Percentiles rank a stretch among this genome's conserved stretches.
These are phyloP conservation scores for Mythimna vitellina DNA, from an alignment of 2,888 invertebrate genomes.

Conservation along the genomic window DNA sequence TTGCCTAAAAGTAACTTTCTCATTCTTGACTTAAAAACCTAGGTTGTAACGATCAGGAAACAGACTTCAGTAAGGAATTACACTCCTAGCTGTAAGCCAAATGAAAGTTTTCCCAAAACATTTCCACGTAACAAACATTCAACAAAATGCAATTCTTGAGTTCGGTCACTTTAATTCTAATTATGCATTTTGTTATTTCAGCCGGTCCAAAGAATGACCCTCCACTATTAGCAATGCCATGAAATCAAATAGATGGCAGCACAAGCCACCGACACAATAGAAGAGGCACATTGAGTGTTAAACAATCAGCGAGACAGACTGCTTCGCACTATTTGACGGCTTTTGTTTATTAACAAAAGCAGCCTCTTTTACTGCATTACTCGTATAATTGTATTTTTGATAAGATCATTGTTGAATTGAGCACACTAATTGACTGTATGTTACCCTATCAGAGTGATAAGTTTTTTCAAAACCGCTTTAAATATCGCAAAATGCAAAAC, in stretches of 20 bases:
- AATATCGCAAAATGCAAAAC: too few relatives aligned
- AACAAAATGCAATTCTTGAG: too few relatives aligned
- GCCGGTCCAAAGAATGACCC: not conserved
- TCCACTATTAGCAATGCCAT: conserved; percentile 8
- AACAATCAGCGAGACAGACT: conserved; percentile 34
- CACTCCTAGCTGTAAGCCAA: too few relatives aligned
- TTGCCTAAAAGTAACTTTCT: too few relatives aligned
- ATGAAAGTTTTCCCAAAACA: too few relatives aligned
- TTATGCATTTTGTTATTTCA: not conserved
- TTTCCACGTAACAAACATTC: too few relatives aligned
- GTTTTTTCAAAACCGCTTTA: not conserved
- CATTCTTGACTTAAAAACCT: too few relatives aligned
- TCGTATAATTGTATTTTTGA: conserved; percentile 8
- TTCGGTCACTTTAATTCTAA: too few relatives aligned
- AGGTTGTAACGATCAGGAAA: too few relatives aligned
- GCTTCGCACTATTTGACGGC: conserved; percentile 40
- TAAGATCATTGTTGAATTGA: conserved; percentile 2
- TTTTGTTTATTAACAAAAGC: conserved; percentile 38
- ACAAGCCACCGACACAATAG: conserved; percentile 29
- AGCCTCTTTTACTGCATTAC: not conserved
- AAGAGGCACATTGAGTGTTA: conserved; percentile 41
- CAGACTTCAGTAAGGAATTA: too few relatives aligned
- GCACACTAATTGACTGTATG: not conserved
- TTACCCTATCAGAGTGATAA: not conserved
- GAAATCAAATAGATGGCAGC: conserved; percentile 9